Evolutionary conservation across 2,797 vertebrate species (phyloP).

Genomic region (Catamblyrhynchus diadema): DNA sequence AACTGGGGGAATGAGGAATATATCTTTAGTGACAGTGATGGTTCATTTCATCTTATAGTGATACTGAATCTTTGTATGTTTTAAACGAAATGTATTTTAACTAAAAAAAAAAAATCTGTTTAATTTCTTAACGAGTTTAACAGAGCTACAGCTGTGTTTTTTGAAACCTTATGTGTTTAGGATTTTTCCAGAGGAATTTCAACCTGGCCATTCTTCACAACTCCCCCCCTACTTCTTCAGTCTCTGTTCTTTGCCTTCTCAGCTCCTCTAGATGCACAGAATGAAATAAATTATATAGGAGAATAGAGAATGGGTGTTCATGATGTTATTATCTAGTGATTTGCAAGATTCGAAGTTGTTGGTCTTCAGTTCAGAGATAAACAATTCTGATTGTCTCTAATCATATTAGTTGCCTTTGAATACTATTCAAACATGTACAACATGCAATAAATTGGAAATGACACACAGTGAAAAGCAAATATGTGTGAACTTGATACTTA

Average conservation of each 20-base stretch:
- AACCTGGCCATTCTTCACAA: not conserved
- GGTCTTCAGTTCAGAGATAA: not conserved
- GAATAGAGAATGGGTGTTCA: not conserved
- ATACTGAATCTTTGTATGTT: not conserved
- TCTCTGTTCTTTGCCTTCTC: not conserved
- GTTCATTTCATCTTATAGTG: not conserved
- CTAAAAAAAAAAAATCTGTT: not conserved
- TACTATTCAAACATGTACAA: not conserved
- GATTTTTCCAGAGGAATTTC: not conserved
- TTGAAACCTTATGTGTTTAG: not conserved
- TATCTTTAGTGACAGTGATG: not conserved
- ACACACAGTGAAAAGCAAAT: not conserved
- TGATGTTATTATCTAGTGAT: not conserved
- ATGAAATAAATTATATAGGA: not conserved
- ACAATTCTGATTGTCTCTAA: not conserved
- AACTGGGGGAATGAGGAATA: not conserved
- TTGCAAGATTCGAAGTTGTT: not conserved
- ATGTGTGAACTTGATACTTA: not conserved
- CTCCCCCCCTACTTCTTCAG: fast-evolving
- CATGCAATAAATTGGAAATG: not conserved
- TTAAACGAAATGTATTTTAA: not conserved
- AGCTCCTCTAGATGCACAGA: not conserved
- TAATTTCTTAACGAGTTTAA: not conserved
- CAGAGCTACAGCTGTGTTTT: not conserved
- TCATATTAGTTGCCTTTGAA: not conserved